Evolutionary conservation across 2,797 vertebrate species (phyloP).

Genomic region (Neoniphon sammara): DNA sequence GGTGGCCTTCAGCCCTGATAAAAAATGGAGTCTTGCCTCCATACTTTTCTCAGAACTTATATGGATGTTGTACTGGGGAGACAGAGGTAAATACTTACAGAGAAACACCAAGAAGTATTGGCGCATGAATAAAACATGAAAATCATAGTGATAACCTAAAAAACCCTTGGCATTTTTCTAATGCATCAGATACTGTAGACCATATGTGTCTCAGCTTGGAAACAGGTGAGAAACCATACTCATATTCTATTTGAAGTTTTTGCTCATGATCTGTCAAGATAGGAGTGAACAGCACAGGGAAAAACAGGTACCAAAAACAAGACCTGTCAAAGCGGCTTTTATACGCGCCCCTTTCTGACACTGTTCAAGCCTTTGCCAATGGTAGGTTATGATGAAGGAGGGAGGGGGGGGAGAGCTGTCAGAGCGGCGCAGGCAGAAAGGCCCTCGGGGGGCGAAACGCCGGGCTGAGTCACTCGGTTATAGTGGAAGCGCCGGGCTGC

Average conservation of each 20-base stretch:
- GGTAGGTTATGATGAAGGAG: conserved; percentile 33
- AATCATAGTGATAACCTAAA: conserved; percentile 25
- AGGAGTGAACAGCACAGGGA: not conserved
- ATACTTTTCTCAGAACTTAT: not conserved
- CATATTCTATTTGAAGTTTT: conserved; percentile 12
- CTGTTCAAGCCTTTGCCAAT: conserved; percentile 14
- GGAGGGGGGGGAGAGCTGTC: conserved; percentile 38
- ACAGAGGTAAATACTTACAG: conserved; percentile 14
- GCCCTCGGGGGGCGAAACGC: conserved; percentile 36
- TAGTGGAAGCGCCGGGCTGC: conserved; percentile 12
- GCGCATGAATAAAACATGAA: conserved; percentile 66
- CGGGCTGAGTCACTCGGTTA: conserved; percentile 43
- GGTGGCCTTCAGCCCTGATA: not conserved
- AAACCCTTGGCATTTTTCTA: conserved; percentile 10
- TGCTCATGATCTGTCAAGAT: conserved; percentile 1
- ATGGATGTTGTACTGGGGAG: not conserved
- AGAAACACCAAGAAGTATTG: conserved; percentile 26
- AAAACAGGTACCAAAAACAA: conserved; percentile 31
- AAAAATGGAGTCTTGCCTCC: not conserved
- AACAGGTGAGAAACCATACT: conserved; percentile 25
- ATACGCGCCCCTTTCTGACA: not conserved
- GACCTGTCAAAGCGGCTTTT: conserved; percentile 17
- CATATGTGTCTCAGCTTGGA: not conserved
- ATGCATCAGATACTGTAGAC: conserved; percentile 28
- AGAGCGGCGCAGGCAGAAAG: conserved; percentile 15